Conservation (phyloP, 2,113 vertebrate species). For the Myxocyprinus asiaticus region DNA sequence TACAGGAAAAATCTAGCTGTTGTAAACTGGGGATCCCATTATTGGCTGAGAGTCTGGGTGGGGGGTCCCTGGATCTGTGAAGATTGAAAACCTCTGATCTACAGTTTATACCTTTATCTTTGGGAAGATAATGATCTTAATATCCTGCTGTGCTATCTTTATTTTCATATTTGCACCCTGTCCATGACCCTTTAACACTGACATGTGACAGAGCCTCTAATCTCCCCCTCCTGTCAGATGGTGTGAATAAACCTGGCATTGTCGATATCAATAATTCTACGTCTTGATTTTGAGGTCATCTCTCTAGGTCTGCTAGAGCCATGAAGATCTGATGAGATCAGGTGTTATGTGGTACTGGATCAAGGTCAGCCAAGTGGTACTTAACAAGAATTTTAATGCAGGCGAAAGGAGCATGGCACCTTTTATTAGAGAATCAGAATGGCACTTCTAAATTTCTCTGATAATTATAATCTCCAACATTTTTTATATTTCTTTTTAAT, state of each 20-base stretch:
- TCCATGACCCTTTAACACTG: conserved; percentile 30
- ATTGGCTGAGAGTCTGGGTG: too few relatives aligned
- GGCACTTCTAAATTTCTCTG: too few relatives aligned
- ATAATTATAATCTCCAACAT: background rate
- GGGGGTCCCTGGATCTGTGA: too few relatives aligned
- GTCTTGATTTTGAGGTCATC: conserved; percentile 58
- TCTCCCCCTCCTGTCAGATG: conserved; percentile 32
- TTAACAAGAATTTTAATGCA: conserved; percentile 54
- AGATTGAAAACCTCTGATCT: too few relatives aligned
- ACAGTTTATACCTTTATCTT: background rate
- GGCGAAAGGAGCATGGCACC: conserved; percentile 2
- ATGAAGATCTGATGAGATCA: conserved; percentile 56
- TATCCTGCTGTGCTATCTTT: background rate
- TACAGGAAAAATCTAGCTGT: too few relatives aligned
- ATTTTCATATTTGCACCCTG: background rate
- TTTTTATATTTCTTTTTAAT: conserved; percentile 1
- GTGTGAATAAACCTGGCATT: conserved; percentile 50
- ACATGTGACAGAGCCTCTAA: conserved; percentile 44
- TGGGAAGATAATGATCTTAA: background rate
- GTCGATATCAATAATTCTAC: conserved; percentile 60
- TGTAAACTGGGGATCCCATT: too few relatives aligned
- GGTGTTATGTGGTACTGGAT: conserved; percentile 35
- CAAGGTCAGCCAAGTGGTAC: conserved; percentile 56
- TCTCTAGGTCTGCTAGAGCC: conserved; percentile 39
- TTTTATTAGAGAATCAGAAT: conserved; percentile 14